phyloP scores from a whole-genome alignment of 2,888 invertebrate species.

The Drosophila recens region DNA sequence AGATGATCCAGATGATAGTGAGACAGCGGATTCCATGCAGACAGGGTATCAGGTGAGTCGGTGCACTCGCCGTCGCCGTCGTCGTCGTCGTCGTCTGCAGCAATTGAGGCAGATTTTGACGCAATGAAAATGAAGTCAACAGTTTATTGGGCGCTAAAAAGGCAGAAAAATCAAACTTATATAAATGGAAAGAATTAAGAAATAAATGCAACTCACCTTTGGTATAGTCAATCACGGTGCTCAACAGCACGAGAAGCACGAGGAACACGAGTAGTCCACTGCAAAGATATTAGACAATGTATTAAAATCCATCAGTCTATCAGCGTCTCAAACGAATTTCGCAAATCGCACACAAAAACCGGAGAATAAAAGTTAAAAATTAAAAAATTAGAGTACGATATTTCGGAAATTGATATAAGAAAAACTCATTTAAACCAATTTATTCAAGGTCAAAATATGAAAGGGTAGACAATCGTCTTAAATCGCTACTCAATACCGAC shows the following conservation, averaged over 20 bases:
- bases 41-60: slow-evolving; percentile 73
- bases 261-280: slow-evolving; percentile 52
- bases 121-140: slow-evolving; percentile 69
- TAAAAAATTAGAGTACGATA: too few species aligned
- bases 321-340: background rate
- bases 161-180: background rate
- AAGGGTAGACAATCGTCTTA: too few species aligned
- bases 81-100: slow-evolving; percentile 11
- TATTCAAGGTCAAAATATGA: too few species aligned
- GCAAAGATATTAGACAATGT: background rate
- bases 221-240: slow-evolving; percentile 63
- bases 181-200: background rate
- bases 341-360: background rate
- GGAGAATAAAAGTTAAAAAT: too few species aligned
- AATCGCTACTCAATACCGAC: too few species aligned
- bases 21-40: slow-evolving; percentile 84
- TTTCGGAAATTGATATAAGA: too few species aligned
- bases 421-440: too few species aligned
- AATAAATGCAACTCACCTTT: slow-evolving; percentile 41
- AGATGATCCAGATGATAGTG: slow-evolving; percentile 84
- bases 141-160: slow-evolving; percentile 34
- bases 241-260: slow-evolving; percentile 43
- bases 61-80: background rate
- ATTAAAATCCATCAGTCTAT: background rate
- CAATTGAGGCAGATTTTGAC: slow-evolving; percentile 48